Base-by-base conservation (phyloP, 2,888 invertebrate genomes). In the Volucella inanis region DNA sequence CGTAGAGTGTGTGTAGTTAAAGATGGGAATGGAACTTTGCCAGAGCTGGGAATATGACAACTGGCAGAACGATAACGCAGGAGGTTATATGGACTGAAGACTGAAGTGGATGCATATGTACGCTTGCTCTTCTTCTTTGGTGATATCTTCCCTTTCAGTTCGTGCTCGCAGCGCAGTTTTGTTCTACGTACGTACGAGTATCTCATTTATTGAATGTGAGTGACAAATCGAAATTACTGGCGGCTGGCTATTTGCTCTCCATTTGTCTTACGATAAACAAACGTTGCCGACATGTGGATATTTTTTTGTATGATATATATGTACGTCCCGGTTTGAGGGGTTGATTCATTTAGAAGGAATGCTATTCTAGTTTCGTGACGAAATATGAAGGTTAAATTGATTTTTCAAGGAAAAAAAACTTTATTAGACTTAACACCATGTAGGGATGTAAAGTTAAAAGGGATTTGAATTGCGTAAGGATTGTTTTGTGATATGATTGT, bases 321-420 rank as follows among this genome's bases (percentile, higher is more conserved):
- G 6, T 31, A 31, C 31, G 31, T 31, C 31, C 0, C 31, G 6
- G 31, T 31, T 31, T 3, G 38, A n/a, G 49, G 70, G 72, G 72
- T 72, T 61, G 72, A 61, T 72, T 52, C 41, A 10, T 49, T 67
- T 52, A 41, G 14, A 39, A n/a, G n/a, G 43, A 74, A 3, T 68
- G 59, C 59, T 68, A 31, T 39, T 18, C 11, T n/a, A n/a, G 11
- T 76, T 76, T 76, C 61, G 39, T 61, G 76, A 68, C 61, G 50
- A 52, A 50, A 45, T 76, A 61, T 68, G 68, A 67, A 61, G 61
- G 76, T 67, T 76, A 57, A 55, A 52, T 59, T 59, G 38, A 38
- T 47, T n/a, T 55, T 50, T 50, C 15, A 15, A 11, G 50, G 18
- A 64, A n/a, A n/a, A n/a, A n/a, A n/a, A n/a, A n/a, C n/a, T n/a